phyloP scores from a whole-genome alignment of 2,888 invertebrate genomes.

The Sthenelais limicola region DNA sequence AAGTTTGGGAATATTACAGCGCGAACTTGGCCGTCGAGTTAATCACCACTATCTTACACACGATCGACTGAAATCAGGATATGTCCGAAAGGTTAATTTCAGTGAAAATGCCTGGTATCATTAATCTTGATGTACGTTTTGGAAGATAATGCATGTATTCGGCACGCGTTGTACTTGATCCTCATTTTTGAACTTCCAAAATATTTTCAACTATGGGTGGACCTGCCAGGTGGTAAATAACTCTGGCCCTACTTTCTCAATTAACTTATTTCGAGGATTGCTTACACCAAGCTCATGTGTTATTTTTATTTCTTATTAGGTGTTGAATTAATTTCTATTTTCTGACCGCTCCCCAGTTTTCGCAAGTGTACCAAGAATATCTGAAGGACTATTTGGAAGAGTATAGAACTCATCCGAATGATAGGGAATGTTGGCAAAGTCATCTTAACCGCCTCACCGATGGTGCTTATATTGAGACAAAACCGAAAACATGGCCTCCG shows the following conservation, averaged over 20 bases:
- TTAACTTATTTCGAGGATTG: too few relatives aligned
- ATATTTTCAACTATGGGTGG: too few relatives aligned
- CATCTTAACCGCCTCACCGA: constrained; percentile 2
- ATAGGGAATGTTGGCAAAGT: constrained; percentile 20
- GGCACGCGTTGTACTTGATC: too few relatives aligned
- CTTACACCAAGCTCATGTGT: too few relatives aligned
- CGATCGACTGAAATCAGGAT: constrained; percentile 46
- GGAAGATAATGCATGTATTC: too few relatives aligned
- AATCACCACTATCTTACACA: constrained; percentile 48
- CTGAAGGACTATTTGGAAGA: constrained; percentile 9
- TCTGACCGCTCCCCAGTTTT: constrained; percentile 13
- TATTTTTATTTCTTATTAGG: too few relatives aligned
- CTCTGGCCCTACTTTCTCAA: too few relatives aligned
- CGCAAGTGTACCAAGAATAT: constrained; percentile 17
- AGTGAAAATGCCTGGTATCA: too few relatives aligned
- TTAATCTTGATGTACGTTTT: too few relatives aligned
- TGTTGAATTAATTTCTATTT: too few relatives aligned
- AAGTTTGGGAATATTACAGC: constrained; percentile 46
- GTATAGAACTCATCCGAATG: neutral
- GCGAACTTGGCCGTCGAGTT: constrained; percentile 49
- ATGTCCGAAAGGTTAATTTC: constrained; percentile 18
- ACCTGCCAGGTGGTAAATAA: too few relatives aligned
- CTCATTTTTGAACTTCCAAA: too few relatives aligned
- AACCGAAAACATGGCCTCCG: constrained; percentile 4
- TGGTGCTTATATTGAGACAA: neutral